A percentile compares a stretch with the other conserved stretches of the same genome.
phyloP scores from a whole-genome alignment of 1,140 invertebrate species.

The Drosophila tani region DNA sequence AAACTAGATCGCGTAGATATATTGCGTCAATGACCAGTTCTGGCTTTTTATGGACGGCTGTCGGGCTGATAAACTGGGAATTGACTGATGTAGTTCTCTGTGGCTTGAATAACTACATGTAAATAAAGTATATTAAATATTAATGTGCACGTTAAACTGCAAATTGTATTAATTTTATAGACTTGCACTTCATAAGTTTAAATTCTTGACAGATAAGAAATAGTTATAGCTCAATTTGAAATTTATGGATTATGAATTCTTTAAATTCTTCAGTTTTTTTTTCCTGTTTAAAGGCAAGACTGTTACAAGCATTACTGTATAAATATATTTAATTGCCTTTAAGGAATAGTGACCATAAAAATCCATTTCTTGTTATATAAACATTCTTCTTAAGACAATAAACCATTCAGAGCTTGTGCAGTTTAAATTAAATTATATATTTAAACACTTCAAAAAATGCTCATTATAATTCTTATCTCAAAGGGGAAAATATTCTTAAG shows the following conservation, averaged over 20 bases:
- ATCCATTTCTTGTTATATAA: background rate
- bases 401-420: background rate
- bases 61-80: constrained; percentile 6
- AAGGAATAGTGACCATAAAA: too few species aligned
- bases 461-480: background rate
- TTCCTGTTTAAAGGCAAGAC: too few species aligned
- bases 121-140: constrained; percentile 20
- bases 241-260: too few species aligned
- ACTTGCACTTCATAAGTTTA: background rate
- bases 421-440: background rate
- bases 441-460: background rate
- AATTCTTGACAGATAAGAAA: background rate
- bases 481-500: too few species aligned
- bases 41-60: constrained; percentile 13
- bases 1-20: constrained; percentile 23
- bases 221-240: background rate
- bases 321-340: background rate
- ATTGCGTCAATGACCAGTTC: constrained; percentile 23
- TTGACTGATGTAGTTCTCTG: constrained; percentile 13
- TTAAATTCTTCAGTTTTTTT: too few species aligned
- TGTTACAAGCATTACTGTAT: background rate
- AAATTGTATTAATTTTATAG: constrained; percentile 5
- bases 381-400: background rate
- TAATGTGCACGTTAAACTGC: background rate
- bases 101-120: background rate